Evolutionary conservation across 2,113 vertebrate genomes (phyloP).

Genomic region (Hypanus sabinus): DNA sequence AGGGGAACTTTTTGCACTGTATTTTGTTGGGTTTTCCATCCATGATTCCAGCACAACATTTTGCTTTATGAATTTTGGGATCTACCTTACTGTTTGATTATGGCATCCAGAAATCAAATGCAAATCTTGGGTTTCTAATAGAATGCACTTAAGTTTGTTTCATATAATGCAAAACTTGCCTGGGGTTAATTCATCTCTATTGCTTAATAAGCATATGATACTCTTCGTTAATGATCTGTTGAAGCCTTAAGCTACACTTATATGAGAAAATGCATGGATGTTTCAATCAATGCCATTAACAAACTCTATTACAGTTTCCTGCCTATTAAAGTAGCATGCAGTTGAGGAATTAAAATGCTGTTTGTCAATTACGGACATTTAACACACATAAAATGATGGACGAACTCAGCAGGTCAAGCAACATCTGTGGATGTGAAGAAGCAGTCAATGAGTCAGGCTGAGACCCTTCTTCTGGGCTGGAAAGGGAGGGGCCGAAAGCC

Average conservation of each 20-base stretch:
- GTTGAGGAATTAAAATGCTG: background rate
- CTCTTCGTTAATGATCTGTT: background rate
- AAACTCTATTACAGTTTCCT: conserved; percentile 6
- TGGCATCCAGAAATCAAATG: background rate
- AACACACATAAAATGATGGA: too few relatives aligned
- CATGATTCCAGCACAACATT: background rate
- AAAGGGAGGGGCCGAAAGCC: too few relatives aligned
- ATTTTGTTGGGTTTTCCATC: background rate
- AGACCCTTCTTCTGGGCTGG: too few relatives aligned
- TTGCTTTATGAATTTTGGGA: background rate
- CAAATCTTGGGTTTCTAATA: conserved; percentile 13
- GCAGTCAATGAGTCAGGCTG: too few relatives aligned
- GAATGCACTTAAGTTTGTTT: background rate
- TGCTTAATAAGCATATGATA: conserved; percentile 20
- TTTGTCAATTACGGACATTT: background rate
- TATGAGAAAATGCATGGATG: conserved; percentile 12
- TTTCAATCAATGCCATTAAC: conserved; percentile 32
- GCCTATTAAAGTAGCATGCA: conserved; percentile 22
- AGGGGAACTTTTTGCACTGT: too few relatives aligned
- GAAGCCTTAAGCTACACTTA: conserved; percentile 25
- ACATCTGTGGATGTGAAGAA: too few relatives aligned
- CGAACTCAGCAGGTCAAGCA: too few relatives aligned
- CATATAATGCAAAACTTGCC: conserved; percentile 29
- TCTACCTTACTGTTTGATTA: background rate
- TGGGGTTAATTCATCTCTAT: conserved; percentile 20